These are phyloP conservation scores for Ictalurus furcatus DNA, from an alignment of 2,113 vertebrate genomes.

Conservation along the genomic window DNA sequence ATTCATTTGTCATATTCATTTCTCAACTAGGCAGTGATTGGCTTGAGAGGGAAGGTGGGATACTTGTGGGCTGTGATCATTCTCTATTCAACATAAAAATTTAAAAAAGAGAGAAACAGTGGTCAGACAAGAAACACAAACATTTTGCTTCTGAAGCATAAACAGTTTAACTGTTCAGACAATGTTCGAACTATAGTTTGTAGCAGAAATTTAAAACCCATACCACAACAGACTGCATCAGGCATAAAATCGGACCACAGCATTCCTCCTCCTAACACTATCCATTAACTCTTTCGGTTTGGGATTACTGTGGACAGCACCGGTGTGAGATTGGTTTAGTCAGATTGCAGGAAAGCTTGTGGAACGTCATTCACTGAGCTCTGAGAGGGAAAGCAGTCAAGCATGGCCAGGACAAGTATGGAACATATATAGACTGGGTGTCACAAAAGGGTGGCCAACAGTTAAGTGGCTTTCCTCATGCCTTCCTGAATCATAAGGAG, in stretches of 20 bases:
- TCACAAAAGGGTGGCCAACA: neutral
- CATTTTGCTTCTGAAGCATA: slow-evolving; percentile 39
- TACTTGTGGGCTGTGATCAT: slow-evolving; percentile 25
- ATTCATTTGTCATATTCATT: slow-evolving; percentile 10
- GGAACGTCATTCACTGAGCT: slow-evolving; percentile 10
- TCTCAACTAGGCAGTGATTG: neutral
- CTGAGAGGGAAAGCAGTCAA: slow-evolving; percentile 28
- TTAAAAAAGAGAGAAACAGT: slow-evolving; percentile 26
- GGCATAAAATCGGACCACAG: slow-evolving; percentile 39
- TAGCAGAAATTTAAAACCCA: slow-evolving; percentile 45
- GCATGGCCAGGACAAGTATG: slow-evolving; percentile 31
- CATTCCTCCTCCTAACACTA: slow-evolving; percentile 1
- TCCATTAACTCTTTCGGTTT: slow-evolving; percentile 37
- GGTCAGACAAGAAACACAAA: slow-evolving; percentile 45
- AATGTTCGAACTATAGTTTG: slow-evolving; percentile 37
- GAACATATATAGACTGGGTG: slow-evolving; percentile 6
- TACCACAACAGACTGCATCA: slow-evolving; percentile 29
- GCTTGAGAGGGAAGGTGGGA: slow-evolving; percentile 14
- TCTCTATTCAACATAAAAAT: neutral
- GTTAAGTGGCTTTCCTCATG: slow-evolving; percentile 53
- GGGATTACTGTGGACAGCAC: slow-evolving; percentile 7
- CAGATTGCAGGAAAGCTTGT: slow-evolving; percentile 31
- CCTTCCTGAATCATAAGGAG: slow-evolving; percentile 50
- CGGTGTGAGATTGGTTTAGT: neutral
- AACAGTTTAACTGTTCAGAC: slow-evolving; percentile 46